Percentiles rank a stretch among this genome's conserved stretches.
Evolutionary conservation across 1,140 invertebrate species (phyloP).

Genomic region (Mercenaria mercenaria): DNA sequence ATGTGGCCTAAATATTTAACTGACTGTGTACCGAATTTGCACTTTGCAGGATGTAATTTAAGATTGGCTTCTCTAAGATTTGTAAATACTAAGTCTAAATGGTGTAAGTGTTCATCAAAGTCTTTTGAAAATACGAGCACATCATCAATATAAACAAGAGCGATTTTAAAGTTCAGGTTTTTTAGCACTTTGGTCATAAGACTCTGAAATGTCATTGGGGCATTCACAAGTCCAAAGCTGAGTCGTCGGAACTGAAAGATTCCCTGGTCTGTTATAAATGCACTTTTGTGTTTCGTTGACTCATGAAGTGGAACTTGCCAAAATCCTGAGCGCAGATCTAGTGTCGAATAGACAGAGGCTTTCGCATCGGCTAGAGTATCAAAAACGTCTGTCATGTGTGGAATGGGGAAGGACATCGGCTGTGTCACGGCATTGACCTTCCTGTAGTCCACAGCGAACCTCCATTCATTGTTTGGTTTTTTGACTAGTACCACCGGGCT

Average conservation of each 20-base stretch:
- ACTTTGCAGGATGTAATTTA: constrained; percentile 83
- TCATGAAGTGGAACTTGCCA: constrained; percentile 60
- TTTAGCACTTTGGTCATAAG: constrained; percentile 74
- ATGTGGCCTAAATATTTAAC: constrained; percentile 69
- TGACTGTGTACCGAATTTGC: constrained; percentile 58
- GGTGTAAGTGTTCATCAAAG: constrained; percentile 85
- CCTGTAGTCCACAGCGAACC: constrained; percentile 69
- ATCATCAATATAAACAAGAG: constrained; percentile 67
- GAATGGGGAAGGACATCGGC: constrained; percentile 32
- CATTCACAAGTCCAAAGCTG: constrained; percentile 67
- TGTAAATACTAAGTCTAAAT: constrained; percentile 70
- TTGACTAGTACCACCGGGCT: constrained; percentile 59
- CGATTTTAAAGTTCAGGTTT: constrained; percentile 66
- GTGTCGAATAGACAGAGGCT: neutral
- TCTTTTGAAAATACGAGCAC: constrained; percentile 73
- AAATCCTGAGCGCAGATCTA: constrained; percentile 65
- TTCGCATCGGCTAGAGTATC: constrained; percentile 24
- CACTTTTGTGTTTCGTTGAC: constrained; percentile 55
- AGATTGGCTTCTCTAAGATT: constrained; percentile 68
- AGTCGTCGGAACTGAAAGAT: constrained; percentile 47
- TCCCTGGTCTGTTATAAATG: constrained; percentile 29
- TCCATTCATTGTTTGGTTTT: constrained; percentile 52
- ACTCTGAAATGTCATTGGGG: constrained; percentile 54
- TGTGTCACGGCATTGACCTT: constrained; percentile 53
- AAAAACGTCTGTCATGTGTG: constrained; percentile 23